Evolutionary conservation across 2,888 invertebrate genomes (phyloP), one percentile per base, ranked within the genome.

Genomic region (Branchellion lobata): DNA sequence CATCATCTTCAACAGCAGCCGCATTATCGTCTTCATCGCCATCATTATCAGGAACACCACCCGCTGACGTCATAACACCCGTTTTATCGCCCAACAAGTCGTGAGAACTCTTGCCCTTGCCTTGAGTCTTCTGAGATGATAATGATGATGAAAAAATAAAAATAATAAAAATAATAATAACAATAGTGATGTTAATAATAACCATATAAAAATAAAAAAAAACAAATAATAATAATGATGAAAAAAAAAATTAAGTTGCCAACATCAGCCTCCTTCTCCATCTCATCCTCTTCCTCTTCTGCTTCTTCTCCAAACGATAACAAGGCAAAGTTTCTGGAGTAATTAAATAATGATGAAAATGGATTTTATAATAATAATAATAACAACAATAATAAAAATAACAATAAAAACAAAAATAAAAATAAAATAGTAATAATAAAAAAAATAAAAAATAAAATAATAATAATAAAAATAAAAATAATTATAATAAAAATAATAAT

Each of bases 291-390:
- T 84, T 97, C 97, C 85, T 95, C 97, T 85, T 97, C 96, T 0
- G 96, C 97, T 84, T 91, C 91, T 82, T 93, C 94, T 0, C 99
- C 99, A 88, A 99, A 99, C 0, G 98, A 98, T 1, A 99, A 89
- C 0, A 99, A 90, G 68, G 93, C 95, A 85, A 95, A 97, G 89
- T 99, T 96, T 86, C 95, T 96, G 84, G 0, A 83, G 83, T 31
- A 73, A 81, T 36, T 36, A 24, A 8, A 0, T 65, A n/a, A n/a
- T 47, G 8, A 47, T 47, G 18, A 14, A 14, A 47, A 47, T 75
- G 51, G 40, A 11, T 75, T 36, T 34, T 14, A n/a, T 5, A 11
- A 5, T 31, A 75, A 75, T 5, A 36, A 51, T 47, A 14, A 11
- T n/a, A 51, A 36, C 47, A 75, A 14, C 14, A 47, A 75, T 8